These are phyloP conservation scores for Tigriopus californicus DNA, from an alignment of 2,888 invertebrate species.

Conservation along the genomic window DNA sequence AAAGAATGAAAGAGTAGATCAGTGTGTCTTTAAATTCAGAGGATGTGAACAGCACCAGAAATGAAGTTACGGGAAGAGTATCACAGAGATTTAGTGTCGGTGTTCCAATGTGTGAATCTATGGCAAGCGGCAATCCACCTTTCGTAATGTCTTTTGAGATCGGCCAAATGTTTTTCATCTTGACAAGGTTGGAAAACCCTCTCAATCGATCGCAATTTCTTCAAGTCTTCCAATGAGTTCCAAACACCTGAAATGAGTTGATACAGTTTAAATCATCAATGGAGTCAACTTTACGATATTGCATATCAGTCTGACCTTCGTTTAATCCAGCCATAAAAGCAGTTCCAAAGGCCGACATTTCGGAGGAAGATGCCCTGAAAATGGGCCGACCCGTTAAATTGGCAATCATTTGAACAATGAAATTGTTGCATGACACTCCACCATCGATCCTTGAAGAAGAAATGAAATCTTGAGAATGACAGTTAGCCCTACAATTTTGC, in stretches of 20 bases:
- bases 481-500: slow-evolving; percentile 22
- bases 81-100: too few species aligned
- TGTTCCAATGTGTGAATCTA: not conserved
- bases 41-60: too few species aligned
- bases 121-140: not conserved
- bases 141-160: not conserved
- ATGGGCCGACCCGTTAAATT: slow-evolving; percentile 56
- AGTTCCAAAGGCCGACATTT: slow-evolving; percentile 68
- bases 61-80: too few species aligned
- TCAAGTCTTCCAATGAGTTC: not conserved
- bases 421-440: slow-evolving; percentile 81
- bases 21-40: too few species aligned
- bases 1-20: too few species aligned
- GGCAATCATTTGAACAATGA: slow-evolving; percentile 66
- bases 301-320: slow-evolving; percentile 36
- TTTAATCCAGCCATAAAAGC: slow-evolving; percentile 65
- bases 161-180: not conserved
- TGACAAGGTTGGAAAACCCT: not conserved
- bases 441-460: slow-evolving; percentile 45
- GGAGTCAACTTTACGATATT: too few species aligned
- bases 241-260: not conserved
- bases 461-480: not conserved
- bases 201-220: not conserved
- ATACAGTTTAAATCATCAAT: not conserved
- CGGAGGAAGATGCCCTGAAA: slow-evolving; percentile 48